A percentile compares a stretch with the other conserved stretches of the same genome.
Conservation (phyloP, 2,888 invertebrate species). For the Odontothrips loti region DNA sequence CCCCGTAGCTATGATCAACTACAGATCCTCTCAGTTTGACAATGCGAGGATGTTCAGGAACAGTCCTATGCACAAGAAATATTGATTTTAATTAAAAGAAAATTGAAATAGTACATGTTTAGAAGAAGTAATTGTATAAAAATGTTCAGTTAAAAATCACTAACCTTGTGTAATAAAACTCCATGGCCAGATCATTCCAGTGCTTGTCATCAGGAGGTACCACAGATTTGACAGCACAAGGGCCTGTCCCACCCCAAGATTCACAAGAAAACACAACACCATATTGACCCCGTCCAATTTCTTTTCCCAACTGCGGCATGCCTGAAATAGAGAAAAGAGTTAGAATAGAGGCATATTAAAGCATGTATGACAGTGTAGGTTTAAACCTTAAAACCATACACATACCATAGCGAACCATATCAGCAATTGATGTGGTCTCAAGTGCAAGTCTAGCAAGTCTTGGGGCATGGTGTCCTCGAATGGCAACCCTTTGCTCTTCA, state of each 20-base stretch:
- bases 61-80: slow-evolving; percentile 55
- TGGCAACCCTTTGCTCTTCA: slow-evolving; percentile 70
- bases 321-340: slow-evolving; percentile 43
- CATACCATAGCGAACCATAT: slow-evolving; percentile 71
- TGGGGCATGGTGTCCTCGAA: slow-evolving; percentile 74
- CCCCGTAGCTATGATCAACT: slow-evolving; percentile 72
- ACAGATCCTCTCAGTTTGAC: slow-evolving; percentile 73
- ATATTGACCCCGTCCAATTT: slow-evolving; percentile 77
- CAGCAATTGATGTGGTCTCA: slow-evolving; percentile 78
- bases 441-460: slow-evolving; percentile 73
- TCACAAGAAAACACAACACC: slow-evolving; percentile 82
- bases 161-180: slow-evolving; percentile 82
- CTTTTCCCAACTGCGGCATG: slow-evolving; percentile 58
- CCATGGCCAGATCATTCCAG: slow-evolving; percentile 86
- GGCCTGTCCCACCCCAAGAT: slow-evolving; percentile 66
- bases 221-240: slow-evolving; percentile 81
- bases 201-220: slow-evolving; percentile 84
- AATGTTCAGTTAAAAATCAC: not conserved
- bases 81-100: slow-evolving; percentile 31
- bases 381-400: slow-evolving; percentile 9
- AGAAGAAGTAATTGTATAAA: not conserved
- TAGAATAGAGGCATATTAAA: slow-evolving; percentile 17
- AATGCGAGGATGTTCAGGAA: slow-evolving; percentile 76
- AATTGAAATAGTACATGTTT: slow-evolving; percentile 18
- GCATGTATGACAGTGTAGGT: not conserved